Percentiles rank a stretch among this genome's conserved stretches.
These are phyloP conservation scores for Campylomormyrus numenius DNA, from an alignment of 2,113 vertebrate species.

Conservation along the genomic window DNA sequence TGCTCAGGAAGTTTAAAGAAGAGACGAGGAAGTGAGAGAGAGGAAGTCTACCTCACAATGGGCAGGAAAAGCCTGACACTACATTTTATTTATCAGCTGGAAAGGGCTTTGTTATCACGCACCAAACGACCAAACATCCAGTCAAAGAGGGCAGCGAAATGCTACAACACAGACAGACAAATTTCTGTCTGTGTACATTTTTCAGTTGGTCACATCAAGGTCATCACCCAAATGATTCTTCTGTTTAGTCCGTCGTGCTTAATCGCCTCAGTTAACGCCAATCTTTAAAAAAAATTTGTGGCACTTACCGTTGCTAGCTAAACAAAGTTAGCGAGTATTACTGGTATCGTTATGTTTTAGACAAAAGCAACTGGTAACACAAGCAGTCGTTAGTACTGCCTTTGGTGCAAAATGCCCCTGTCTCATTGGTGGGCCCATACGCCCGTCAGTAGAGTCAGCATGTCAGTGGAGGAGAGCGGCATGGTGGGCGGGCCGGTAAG, in stretches of 20 bases:
- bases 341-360: neutral
- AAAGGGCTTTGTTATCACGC: neutral
- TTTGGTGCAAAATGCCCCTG: neutral
- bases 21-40: neutral
- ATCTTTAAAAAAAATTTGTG: neutral
- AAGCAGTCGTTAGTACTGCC: neutral
- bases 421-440: neutral
- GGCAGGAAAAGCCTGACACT: neutral
- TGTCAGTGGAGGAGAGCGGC: conserved; percentile 6
- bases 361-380: neutral
- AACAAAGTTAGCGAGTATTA: neutral
- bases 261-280: neutral
- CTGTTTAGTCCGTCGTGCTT: neutral
- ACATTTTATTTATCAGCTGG: neutral
- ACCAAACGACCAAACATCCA: neutral
- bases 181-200: neutral
- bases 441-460: conserved; percentile 11
- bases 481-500: neutral
- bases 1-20: neutral
- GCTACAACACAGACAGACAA: neutral
- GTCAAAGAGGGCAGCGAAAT: neutral
- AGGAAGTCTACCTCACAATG: conserved; percentile 8
- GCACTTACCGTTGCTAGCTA: neutral
- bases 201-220: neutral
- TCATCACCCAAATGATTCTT: neutral